phyloP scores from a whole-genome alignment of 37 sponge, comb jelly and placozoan genomes.

The Aphrocallistes beatrix region DNA sequence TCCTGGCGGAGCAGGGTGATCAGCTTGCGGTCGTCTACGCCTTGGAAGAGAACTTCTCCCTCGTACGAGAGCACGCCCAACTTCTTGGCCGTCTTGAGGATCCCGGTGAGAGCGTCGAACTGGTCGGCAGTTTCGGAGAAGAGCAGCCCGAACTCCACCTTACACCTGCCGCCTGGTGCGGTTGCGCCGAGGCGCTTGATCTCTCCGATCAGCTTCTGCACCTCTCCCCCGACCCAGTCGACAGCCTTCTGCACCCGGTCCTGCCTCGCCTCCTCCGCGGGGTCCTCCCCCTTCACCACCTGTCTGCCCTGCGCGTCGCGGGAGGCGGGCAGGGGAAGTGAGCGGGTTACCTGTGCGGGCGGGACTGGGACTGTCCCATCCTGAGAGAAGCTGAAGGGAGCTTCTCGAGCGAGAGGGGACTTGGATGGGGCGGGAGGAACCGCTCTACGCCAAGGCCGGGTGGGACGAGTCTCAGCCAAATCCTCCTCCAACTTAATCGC shows the following conservation, averaged over 20 bases:
- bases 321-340: not conserved
- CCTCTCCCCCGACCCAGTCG: conserved; percentile 32
- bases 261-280: not conserved
- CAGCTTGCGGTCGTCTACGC: conserved; percentile 21
- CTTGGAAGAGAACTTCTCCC: conserved; percentile 43
- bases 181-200: conserved; percentile 12
- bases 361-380: not conserved
- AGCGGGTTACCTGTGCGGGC: not conserved
- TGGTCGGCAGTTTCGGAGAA: conserved; percentile 32
- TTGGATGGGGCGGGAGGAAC: not conserved
- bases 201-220: conserved; percentile 32
- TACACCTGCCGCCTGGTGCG: not conserved
- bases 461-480: not conserved
- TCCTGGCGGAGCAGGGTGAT: conserved; percentile 33
- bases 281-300: conserved; percentile 25
- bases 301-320: not conserved
- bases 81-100: conserved; percentile 48
- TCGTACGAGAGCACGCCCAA: conserved; percentile 26
- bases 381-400: not conserved
- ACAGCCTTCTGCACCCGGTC: conserved; percentile 31
- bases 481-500: not conserved
- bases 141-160: conserved; percentile 35
- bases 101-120: conserved; percentile 49
- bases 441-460: not conserved
- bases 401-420: not conserved